Base-by-base conservation (phyloP, 2,888 invertebrate genomes). In the Orthosia incerta region DNA sequence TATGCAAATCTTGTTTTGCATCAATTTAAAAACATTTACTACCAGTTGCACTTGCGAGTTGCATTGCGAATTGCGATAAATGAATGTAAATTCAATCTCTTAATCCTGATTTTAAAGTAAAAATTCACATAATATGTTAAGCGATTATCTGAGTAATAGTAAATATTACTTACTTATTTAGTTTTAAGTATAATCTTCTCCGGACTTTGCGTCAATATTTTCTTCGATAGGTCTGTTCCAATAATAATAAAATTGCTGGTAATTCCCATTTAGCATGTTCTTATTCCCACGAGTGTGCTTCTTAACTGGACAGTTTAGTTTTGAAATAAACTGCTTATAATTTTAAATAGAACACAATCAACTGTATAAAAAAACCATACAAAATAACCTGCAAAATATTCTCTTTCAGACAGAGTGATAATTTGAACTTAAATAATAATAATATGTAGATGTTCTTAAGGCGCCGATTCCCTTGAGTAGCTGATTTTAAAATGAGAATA, bases 1-100 rank as follows among this genome's bases (percentile, higher is more conserved):
- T 70, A 82, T 82, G 81, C 71, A 64, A 82, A 81, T 79, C 64
- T 66, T 57, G 59, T 56, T 79, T 61, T 64, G 57, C 66, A 79
- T 70, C 18, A 20, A 48, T 56, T 71, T 64, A n/a, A 55, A 69
- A 23, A 65, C 60, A 46, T 50, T 45, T 69, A 64, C 55, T 62
- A 64, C 23, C 13, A 46, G 23, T 71, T 66, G 39, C 62, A 61
- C 61, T 74, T 51, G 45, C 66, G 12, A 53, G 23, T 31, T 50
- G 50, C 53, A 1, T 74, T 51, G 45, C 66, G 12, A 53, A 31
- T 31, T 50, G 50, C 53, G 2, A 70, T 60, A 50, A 39, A 63
- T 51, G 59, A 16, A 51, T 59, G 51, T 23, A 9, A 23, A 51
- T 63, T n/a, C 20, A 61, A n/a, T 73, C 39, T 59, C 23, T 51